phyloP scores from a whole-genome alignment of 2,888 invertebrate species.

The Seira ritae region DNA sequence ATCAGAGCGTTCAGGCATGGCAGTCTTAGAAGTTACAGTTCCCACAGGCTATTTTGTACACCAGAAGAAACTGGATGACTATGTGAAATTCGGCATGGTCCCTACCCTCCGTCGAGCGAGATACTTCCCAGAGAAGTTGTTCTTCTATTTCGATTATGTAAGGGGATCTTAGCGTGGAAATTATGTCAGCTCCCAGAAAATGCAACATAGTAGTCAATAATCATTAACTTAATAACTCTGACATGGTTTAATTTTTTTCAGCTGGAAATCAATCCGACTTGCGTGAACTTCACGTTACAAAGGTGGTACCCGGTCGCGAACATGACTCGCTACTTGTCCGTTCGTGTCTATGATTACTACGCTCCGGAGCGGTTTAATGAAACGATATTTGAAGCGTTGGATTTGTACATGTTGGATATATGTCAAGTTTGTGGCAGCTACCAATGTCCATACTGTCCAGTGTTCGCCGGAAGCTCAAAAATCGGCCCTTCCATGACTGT shows the following conservation, averaged over 20 bases:
- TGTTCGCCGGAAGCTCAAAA: conserved; percentile 67
- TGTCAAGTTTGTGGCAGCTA: conserved; percentile 97
- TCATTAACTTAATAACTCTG: conserved; percentile 15
- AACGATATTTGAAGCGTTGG: conserved; percentile 90
- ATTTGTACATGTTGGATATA: conserved; percentile 91
- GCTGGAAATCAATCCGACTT: conserved; percentile 89
- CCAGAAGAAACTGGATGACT: conserved; percentile 90
- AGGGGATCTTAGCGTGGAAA: conserved; percentile 76
- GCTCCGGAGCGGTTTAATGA: conserved; percentile 97
- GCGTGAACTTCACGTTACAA: conserved; percentile 94
- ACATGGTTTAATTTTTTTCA: conserved; percentile 75
- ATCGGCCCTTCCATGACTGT: conserved; percentile 66
- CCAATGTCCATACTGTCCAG: conserved; percentile 71
- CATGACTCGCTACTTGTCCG: conserved; percentile 93
- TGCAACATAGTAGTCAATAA: neutral
- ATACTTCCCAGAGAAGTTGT: conserved; percentile 87
- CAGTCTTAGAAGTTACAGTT: conserved; percentile 89
- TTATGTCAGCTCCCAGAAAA: conserved; percentile 9
- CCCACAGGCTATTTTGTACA: conserved; percentile 95
- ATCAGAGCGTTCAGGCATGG: conserved; percentile 90
- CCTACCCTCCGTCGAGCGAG: conserved; percentile 89
- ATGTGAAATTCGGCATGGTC: conserved; percentile 87
- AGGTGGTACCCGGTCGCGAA: conserved; percentile 98
- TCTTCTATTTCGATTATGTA: conserved; percentile 96
- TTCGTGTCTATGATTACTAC: conserved; percentile 96